Base-by-base conservation (phyloP, 37 sponge, comb jelly and placozoan genomes). In the Lycopodina hypogea region DNA sequence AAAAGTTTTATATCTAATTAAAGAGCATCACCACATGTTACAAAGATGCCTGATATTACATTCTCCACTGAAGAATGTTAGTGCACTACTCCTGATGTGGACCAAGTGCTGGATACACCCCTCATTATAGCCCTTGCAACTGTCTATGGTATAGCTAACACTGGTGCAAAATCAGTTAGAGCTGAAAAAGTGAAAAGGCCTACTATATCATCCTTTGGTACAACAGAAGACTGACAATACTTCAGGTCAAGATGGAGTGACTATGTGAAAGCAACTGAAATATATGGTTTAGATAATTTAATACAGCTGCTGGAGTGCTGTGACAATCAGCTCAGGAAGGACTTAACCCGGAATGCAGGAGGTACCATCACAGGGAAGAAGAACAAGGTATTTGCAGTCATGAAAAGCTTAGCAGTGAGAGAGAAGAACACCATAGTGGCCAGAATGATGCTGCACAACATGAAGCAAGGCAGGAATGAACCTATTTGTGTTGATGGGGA, bases 391-490 rank as follows among this genome's bases (percentile, higher is more conserved):
- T 51, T 79, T 29, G 34, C 69, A 52, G 67, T 51, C 78, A 77
- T 77, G 68, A 66, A n/a, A 14, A 68, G 24, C n/a, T 37, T 82
- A 29, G 75, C 83, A 4, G 57, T 78, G 6, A 67, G 79, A 24
- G 69, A 78, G 28, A 69, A 78, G 60, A 78, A 78, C 69, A 78
- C 76, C 24, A 75, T 75, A 61, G 60, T 75, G 29, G 76, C 76
- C n/a, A 75, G 76, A n/a, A 61, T 65, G 68, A 64, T 68, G 9
- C 67, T 78, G 32, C 77, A 76, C 62, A 81, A 82, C 68, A 82
- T 82, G 83, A 72, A 40, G 38, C 83, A 82, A 40, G 83, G 73
- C 67, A 42, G 83, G 58, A 75, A 71, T 81, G 81, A 81, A 37
- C 72, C 80, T 68, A 30, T 79, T 2, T 70, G 80, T 68, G 63